A percentile compares a stretch with the other conserved stretches of the same genome.
Conservation (phyloP, 2,888 invertebrate genomes). For the Lycophotia porphyrea region DNA sequence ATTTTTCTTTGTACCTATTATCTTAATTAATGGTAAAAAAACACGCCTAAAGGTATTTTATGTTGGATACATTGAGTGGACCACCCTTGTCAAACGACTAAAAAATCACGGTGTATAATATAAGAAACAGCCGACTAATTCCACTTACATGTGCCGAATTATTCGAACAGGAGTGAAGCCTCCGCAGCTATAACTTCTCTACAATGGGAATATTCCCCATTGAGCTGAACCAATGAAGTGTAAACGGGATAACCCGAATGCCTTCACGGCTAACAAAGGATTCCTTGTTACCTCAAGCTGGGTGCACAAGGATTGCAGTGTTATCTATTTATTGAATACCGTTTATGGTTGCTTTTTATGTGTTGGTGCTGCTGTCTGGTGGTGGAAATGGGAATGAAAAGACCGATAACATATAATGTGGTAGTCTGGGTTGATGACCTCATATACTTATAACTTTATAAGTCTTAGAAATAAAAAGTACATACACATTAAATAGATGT, state of each 20-base stretch:
- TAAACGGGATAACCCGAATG: slow-evolving; percentile 84
- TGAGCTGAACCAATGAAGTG: slow-evolving; percentile 83
- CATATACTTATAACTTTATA: neutral
- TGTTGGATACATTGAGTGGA: too few relatives aligned
- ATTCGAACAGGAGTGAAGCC: slow-evolving; percentile 60
- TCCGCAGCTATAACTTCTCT: slow-evolving; percentile 60
- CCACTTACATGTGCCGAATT: slow-evolving; percentile 47
- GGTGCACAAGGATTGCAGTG: slow-evolving; percentile 69
- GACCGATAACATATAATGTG: neutral
- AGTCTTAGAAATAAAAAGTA: too few relatives aligned
- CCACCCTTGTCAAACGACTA: too few relatives aligned
- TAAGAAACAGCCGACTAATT: slow-evolving; percentile 28
- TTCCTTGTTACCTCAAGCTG: slow-evolving; percentile 70
- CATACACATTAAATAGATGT: too few relatives aligned
- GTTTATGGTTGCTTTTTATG: slow-evolving; percentile 46
- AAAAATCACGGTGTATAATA: too few relatives aligned
- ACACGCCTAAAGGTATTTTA: too few relatives aligned
- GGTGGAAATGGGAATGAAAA: slow-evolving; percentile 5
- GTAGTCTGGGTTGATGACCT: neutral
- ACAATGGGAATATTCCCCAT: slow-evolving; percentile 83
- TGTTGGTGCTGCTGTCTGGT: slow-evolving; percentile 20
- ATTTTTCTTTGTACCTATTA: too few relatives aligned
- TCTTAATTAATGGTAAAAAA: too few relatives aligned
- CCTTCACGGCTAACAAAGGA: slow-evolving; percentile 67
- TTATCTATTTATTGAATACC: slow-evolving; percentile 53